Evolutionary conservation across 1,140 invertebrate genomes (phyloP).

Genomic region (Heliconius hermathena): DNA sequence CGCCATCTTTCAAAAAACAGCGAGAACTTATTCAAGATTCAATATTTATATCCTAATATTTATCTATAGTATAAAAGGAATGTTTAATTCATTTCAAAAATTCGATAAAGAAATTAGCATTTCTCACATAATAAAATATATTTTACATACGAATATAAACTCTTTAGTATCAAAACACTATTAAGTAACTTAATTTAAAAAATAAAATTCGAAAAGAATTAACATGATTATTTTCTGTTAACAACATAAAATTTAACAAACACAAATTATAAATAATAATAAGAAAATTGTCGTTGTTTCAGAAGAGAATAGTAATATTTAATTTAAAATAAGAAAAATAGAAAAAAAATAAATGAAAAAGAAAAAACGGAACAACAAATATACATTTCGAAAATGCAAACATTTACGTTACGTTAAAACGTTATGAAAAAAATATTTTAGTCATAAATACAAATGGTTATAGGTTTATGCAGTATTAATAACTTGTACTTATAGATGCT

Average conservation of each 20-base stretch:
- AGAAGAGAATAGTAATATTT: constrained; percentile 1
- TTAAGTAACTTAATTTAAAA: background rate
- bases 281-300: constrained; percentile 10
- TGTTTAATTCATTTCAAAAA: background rate
- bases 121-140: background rate
- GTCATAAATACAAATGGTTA: background rate
- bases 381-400: background rate
- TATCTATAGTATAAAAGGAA: background rate
- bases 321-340: background rate
- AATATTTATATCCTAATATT: too few relatives aligned
- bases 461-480: background rate
- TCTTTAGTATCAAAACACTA: constrained; percentile 5
- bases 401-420: background rate
- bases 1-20: too few relatives aligned
- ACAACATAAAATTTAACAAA: constrained; percentile 13
- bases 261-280: background rate
- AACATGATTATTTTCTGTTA: background rate
- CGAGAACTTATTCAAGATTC: too few relatives aligned
- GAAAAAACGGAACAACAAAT: background rate
- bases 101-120: background rate
- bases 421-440: background rate
- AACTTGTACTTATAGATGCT: background rate
- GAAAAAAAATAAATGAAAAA: background rate
- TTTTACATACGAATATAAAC: background rate
- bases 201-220: background rate